Conservation (phyloP, 2,888 invertebrate genomes). For the Drosophila yooni region DNA sequence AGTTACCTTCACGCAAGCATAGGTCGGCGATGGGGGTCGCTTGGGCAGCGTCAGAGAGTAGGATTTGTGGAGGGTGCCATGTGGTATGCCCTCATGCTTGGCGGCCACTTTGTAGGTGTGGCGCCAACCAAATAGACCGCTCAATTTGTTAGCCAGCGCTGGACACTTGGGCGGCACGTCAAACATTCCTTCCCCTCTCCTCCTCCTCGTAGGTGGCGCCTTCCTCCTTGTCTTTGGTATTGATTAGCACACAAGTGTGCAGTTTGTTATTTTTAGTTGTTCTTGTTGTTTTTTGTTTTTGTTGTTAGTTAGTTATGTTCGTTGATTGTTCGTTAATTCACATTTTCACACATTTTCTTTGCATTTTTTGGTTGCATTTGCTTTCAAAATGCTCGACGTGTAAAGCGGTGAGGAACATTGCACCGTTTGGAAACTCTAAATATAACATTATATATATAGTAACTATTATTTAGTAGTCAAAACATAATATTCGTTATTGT, state of each 20-base stretch:
- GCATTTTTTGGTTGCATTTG: conserved; percentile 1
- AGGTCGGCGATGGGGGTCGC: conserved; percentile 78
- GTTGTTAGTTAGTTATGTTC: conserved; percentile 21
- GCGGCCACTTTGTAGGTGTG: conserved; percentile 93
- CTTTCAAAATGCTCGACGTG: conserved; percentile 12
- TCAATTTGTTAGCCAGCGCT: conserved; percentile 91
- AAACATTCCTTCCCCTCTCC: conserved; percentile 85
- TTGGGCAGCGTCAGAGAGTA: conserved; percentile 85
- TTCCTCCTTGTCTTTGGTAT: conserved; percentile 22
- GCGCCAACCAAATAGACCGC: conserved; percentile 91
- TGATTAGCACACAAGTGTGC: conserved; percentile 11
- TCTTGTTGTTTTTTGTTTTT: conserved; percentile 6
- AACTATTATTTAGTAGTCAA: conserved; percentile 4
- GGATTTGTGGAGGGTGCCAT: conserved; percentile 84
- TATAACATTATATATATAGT: conserved; percentile 1
- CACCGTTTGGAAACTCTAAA: conserved; percentile 22
- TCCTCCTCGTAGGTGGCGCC: neutral
- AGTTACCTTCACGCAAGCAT: conserved; percentile 82
- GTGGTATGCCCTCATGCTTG: conserved; percentile 88
- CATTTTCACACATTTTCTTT: conserved; percentile 27
- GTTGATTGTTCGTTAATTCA: conserved; percentile 2
- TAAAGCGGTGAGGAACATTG: conserved; percentile 29
- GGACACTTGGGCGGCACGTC: conserved; percentile 89
- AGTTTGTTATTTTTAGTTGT: conserved; percentile 1
- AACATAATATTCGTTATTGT: conserved; percentile 6